These are phyloP conservation scores for Larimichthys crocea DNA, from an alignment of 2,113 vertebrate species.

Conservation along the genomic window DNA sequence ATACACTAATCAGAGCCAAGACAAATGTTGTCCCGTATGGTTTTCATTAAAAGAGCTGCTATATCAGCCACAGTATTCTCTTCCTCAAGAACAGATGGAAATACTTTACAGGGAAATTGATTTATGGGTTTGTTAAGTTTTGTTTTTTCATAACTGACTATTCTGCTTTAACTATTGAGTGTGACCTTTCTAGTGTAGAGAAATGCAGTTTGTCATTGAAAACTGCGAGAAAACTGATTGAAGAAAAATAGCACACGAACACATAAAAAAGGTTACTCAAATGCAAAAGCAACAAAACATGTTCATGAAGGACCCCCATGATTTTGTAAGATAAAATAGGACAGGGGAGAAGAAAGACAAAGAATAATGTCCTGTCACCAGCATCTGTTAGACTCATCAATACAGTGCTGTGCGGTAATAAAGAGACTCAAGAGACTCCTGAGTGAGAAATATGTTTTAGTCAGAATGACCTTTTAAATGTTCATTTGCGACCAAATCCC, in stretches of 20 bases:
- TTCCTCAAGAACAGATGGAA: slow-evolving; percentile 12
- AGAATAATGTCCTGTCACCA: background rate
- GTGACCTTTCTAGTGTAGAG: background rate
- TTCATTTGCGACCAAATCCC: background rate
- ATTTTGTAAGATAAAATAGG: background rate
- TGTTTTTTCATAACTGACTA: background rate
- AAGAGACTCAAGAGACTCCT: background rate
- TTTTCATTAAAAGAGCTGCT: slow-evolving; percentile 9
- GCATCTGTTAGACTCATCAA: background rate
- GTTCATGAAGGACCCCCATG: background rate
- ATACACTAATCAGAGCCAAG: slow-evolving; percentile 1
- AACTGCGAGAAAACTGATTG: background rate
- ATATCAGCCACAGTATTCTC: background rate
- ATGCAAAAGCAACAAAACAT: background rate
- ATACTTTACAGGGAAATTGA: background rate
- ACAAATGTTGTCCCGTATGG: background rate
- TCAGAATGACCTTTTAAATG: background rate
- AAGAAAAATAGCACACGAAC: background rate
- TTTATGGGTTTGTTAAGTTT: slow-evolving; percentile 5
- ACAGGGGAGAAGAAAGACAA: background rate
- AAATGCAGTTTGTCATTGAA: slow-evolving; percentile 2
- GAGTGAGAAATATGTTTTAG: background rate
- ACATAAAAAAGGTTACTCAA: background rate
- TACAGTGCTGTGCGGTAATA: background rate
- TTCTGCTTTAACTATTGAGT: background rate